Evolutionary conservation across 1,140 invertebrate genomes (phyloP).

Genomic region (Tenebrio molitor): DNA sequence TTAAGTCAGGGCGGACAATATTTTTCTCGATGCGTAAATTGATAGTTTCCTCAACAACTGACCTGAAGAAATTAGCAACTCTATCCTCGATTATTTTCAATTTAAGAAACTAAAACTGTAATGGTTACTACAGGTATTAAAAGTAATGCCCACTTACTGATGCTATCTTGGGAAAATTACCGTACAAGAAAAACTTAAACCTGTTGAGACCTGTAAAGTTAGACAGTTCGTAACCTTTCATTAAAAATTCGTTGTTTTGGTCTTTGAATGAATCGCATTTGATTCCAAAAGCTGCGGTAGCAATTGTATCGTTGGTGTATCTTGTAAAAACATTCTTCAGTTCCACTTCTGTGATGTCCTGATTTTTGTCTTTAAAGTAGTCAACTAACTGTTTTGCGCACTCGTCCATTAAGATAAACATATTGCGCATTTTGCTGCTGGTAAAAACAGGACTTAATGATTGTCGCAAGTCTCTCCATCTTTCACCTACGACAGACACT

Average conservation of each 20-base stretch:
- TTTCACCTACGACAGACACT: too few species aligned
- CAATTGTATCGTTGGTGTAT: constrained; percentile 74
- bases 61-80: background rate
- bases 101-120: constrained; percentile 7
- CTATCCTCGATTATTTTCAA: background rate
- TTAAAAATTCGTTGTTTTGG: constrained; percentile 68
- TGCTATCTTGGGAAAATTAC: constrained; percentile 11
- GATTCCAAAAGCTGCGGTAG: constrained; percentile 70
- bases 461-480: constrained; percentile 66
- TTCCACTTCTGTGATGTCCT: constrained; percentile 65
- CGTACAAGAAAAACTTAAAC: constrained; percentile 5
- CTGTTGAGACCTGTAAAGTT: background rate
- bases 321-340: constrained; percentile 69
- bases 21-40: constrained; percentile 56
- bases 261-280: constrained; percentile 71
- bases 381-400: constrained; percentile 42
- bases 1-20: constrained; percentile 64
- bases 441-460: constrained; percentile 67
- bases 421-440: constrained; percentile 65
- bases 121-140: background rate
- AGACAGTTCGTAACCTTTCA: too few species aligned
- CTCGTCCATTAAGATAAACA: constrained; percentile 63
- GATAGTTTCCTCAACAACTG: background rate
- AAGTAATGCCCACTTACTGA: constrained; percentile 24
- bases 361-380: constrained; percentile 46